These are phyloP conservation scores for Lerista edwardsae DNA, from an alignment of 2,797 vertebrate species.

Conservation along the genomic window DNA sequence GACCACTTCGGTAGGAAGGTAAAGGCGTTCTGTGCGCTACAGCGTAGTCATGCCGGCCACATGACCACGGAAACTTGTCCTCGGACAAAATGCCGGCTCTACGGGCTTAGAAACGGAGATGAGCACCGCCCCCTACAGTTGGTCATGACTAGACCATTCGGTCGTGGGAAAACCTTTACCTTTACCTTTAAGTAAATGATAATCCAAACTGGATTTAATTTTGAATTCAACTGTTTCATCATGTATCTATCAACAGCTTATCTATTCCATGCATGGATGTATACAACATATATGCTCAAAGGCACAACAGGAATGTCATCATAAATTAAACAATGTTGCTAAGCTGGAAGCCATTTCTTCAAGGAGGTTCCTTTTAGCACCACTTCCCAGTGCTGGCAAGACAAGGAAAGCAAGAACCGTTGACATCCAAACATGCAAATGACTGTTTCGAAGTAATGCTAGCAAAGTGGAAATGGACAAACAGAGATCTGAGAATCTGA, in stretches of 20 bases:
- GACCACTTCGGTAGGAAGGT: no score
- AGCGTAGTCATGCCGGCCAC: no score
- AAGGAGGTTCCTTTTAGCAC: constrained; percentile 68
- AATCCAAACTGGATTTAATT: neutral
- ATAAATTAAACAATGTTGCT: neutral
- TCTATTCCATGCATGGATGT: no score
- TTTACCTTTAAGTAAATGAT: no score
- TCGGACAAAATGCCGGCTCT: no score
- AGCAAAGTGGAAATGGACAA: constrained; percentile 78
- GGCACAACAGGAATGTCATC: neutral
- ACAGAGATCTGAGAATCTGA: constrained; percentile 80
- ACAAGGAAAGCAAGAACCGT: constrained; percentile 24
- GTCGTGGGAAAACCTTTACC: no score
- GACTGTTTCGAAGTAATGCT: constrained; percentile 74
- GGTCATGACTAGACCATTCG: no score
- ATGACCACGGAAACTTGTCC: no score
- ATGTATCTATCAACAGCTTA: neutral
- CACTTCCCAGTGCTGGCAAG: constrained; percentile 67
- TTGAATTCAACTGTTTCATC: neutral
- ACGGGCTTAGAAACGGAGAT: no score
- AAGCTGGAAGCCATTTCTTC: constrained; percentile 54
- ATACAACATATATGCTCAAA: neutral
- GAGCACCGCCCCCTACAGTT: no score
- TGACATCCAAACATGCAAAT: constrained; percentile 69
- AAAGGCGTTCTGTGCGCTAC: no score